Evolutionary conservation across 23 tunicate species (phyloP), one percentile per base, ranked within the genome.

Genomic region (Aplidium turbinatum): DNA sequence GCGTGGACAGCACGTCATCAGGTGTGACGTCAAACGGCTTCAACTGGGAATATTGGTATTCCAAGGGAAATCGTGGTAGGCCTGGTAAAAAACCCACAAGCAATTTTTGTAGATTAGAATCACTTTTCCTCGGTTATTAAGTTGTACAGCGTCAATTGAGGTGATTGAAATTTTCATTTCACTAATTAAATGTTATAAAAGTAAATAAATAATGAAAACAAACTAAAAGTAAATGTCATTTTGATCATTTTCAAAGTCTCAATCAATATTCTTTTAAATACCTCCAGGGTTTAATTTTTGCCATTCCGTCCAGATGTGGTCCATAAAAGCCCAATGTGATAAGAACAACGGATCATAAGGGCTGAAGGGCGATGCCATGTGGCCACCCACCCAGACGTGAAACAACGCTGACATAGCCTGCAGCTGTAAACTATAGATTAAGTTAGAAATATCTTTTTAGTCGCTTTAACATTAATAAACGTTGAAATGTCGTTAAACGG

Each of bases 311-410:
- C 87, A 88, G 5, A 88, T 46, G 33, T 58, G 34, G 57, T 88
- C 96, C 83, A 88, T 88, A 47, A 88, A 88, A n/a, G 96, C 96
- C 96, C 96, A 88, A 34, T 88, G 96, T 7, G 96, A 88, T 30
- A 88, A 50, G 57, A 57, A 88, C 25, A 88, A 36, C 13, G 96
- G 96, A 66, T 88, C 96, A 58, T 88, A 81, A 3, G 96, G 87
- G 70, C 96, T 75, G 46, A 88, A 88, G 5, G 96, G 96, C 0
- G 96, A 88, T 22, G 75, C 72, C 96, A 88, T 88, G 54, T 88
- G 96, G 46, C 96, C 96, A 20, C 96, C 96, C 33, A 88, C 96
- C 83, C 86, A 88, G 45, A 81, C 24, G 42, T 88, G 96, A 57
- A 88, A 88, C 1, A 88, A 45, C 4, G 87, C 71, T 4, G 96